Conservation (phyloP, 2,113 vertebrate species). For the Eidolon helvum region DNA sequence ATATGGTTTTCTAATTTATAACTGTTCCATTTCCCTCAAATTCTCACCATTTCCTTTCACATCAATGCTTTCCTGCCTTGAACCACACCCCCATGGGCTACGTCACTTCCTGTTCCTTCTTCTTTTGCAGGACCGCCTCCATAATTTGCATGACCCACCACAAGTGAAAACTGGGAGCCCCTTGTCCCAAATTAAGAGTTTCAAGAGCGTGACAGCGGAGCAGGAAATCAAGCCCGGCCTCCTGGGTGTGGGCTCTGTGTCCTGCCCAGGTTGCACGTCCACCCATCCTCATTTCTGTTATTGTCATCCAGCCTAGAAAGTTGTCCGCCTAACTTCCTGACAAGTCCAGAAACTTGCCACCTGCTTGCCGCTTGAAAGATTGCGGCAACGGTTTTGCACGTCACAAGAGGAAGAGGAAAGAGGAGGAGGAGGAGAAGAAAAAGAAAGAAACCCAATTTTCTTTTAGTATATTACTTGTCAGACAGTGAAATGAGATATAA, state of each 20-base stretch:
- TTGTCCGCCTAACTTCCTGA: constrained; percentile 44
- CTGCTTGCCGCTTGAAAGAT: background rate
- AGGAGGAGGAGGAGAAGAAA: background rate
- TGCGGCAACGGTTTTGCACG: constrained; percentile 31
- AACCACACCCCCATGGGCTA: rapidly evolving
- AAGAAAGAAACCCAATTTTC: constrained; percentile 74
- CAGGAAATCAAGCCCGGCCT: background rate
- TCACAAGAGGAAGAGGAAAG: constrained; percentile 25
- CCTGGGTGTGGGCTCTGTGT: rapidly evolving
- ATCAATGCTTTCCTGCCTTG: background rate
- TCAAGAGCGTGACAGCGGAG: background rate
- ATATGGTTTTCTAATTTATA: background rate
- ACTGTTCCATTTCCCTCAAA: background rate
- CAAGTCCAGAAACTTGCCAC: constrained; percentile 50
- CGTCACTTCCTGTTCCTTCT: background rate
- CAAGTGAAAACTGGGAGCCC: background rate
- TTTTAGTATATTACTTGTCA: constrained; percentile 78
- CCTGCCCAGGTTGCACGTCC: rapidly evolving
- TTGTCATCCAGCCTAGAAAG: background rate
- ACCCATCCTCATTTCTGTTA: background rate
- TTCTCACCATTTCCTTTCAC: background rate
- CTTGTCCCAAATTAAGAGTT: background rate
- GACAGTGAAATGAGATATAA: constrained; percentile 78
- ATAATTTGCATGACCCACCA: background rate
- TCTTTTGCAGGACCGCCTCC: background rate